Evolutionary conservation across 1,140 invertebrate genomes (phyloP).

Genomic region (Nomia melanderi): DNA sequence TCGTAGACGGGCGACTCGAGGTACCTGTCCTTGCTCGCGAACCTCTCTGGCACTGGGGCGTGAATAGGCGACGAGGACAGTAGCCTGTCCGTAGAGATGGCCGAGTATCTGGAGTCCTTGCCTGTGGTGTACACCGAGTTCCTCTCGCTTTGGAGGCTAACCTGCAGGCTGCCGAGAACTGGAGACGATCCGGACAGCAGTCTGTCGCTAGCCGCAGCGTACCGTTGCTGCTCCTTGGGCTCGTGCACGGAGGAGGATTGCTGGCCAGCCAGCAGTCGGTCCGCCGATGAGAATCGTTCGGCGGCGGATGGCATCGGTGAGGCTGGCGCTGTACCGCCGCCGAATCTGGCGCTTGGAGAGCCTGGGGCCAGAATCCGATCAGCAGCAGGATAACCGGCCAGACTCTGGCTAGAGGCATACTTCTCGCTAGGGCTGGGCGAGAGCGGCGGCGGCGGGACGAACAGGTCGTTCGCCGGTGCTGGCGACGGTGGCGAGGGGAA

Average conservation of each 20-base stretch:
- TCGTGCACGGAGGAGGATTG: constrained; percentile 60
- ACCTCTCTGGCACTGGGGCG: constrained; percentile 75
- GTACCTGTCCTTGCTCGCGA: constrained; percentile 67
- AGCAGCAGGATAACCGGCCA: constrained; percentile 73
- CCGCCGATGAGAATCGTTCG: constrained; percentile 72
- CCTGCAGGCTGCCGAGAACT: constrained; percentile 61
- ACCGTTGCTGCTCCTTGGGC: constrained; percentile 72
- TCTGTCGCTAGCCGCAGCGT: constrained; percentile 70
- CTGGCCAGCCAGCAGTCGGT: constrained; percentile 69
- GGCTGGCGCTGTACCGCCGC: constrained; percentile 69
- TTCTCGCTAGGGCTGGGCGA: constrained; percentile 77
- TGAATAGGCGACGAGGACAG: constrained; percentile 75
- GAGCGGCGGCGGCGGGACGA: constrained; percentile 77
- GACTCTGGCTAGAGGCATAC: constrained; percentile 76
- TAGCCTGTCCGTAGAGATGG: constrained; percentile 70
- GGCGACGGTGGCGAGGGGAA: constrained; percentile 79
- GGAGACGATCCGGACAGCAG: constrained; percentile 74
- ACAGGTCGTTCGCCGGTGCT: constrained; percentile 76
- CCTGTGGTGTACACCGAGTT: constrained; percentile 21
- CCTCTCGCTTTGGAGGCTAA: constrained; percentile 50
- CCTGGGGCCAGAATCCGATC: constrained; percentile 70
- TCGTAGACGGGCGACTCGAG: constrained; percentile 73
- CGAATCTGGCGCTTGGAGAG: constrained; percentile 70
- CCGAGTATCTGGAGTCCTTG: constrained; percentile 67
- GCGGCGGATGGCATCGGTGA: constrained; percentile 74